These are phyloP conservation scores for Phocoena sinus DNA, from an alignment of 2,113 vertebrate species.

Conservation along the genomic window DNA sequence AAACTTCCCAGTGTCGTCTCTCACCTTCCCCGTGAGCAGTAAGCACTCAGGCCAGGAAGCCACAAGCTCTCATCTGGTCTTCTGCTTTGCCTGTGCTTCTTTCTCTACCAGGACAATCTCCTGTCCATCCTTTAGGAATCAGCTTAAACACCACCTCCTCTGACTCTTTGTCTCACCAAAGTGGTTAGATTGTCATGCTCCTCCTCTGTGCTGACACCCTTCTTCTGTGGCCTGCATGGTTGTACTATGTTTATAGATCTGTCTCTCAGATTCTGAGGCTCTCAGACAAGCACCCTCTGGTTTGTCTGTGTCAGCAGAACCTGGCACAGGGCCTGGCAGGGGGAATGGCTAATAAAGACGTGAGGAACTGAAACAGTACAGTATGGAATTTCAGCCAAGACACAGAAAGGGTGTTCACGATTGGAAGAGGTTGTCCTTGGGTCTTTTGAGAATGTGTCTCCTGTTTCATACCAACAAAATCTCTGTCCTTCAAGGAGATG, in stretches of 20 bases:
- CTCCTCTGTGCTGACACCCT: neutral
- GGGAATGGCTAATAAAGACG: neutral
- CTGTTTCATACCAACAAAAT: neutral
- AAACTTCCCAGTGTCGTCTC: neutral
- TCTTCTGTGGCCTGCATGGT: neutral
- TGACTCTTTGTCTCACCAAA: neutral
- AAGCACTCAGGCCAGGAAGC: neutral
- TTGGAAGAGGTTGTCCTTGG: neutral
- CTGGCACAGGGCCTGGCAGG: neutral
- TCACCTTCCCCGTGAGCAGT: neutral
- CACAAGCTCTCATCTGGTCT: neutral
- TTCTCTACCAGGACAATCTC: neutral
- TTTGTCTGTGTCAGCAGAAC: neutral
- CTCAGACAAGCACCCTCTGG: neutral
- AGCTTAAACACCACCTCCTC: neutral
- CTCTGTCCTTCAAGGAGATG: neutral
- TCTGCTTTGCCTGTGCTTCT: neutral
- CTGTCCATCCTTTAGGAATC: neutral
- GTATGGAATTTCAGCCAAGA: neutral
- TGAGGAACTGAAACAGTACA: neutral
- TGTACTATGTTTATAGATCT: neutral
- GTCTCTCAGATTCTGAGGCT: neutral
- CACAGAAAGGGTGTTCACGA: neutral
- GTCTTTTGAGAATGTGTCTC: neutral
- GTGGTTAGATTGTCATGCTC: accelerated